Base-by-base conservation (phyloP, 2,113 vertebrate genomes). In the Apteryx owenii region DNA sequence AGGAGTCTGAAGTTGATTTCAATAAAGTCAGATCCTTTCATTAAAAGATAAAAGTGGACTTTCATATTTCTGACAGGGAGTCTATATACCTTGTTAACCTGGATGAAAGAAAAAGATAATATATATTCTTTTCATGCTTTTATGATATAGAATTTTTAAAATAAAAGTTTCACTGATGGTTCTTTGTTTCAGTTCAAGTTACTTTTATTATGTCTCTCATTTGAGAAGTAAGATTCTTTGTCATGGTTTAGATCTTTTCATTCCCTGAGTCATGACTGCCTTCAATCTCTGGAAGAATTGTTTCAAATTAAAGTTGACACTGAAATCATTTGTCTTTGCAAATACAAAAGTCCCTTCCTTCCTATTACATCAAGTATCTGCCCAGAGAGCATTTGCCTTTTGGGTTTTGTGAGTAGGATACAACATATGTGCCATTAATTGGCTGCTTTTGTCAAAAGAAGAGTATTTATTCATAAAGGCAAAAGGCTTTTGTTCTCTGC, bases 401-500 rank as follows among this genome's bases (percentile, higher is more conserved):
- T 93, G 78, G 50, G 60, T 81, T 97, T 96, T 95, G 85, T 84
- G 66, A 48, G 44, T 54, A 88, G n/a, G 50, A 64, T 89, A 71
- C 58, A 84, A 92, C 64, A 77, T 77, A 95, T 36, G 31, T 88
- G 78, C 65, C 82, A 82, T 86, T 96, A 97, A 95, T 94, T 96
- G 83, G 78, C 42, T 95, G 61, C 53, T 85, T 96, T 96, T 95
- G 79, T 95, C 50, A 95, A 93, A 97, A 89, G 58, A 94, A 80
- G 61, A 91, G 56, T 94, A 84, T 94, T 94, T 97, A 93, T 97
- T 95, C 72, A 82, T 73, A 88, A 95, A 81, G 58, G 81, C 75
- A 95, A 95, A 95, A 94, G 53, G 64, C 48, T 93, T 97, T 97
- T 96, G 80, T 89, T 94, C 89, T 95, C 84, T 73, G 12, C 33